Evolutionary conservation across 2,888 invertebrate species (phyloP).

Genomic region (Standfussiana lucernea): DNA sequence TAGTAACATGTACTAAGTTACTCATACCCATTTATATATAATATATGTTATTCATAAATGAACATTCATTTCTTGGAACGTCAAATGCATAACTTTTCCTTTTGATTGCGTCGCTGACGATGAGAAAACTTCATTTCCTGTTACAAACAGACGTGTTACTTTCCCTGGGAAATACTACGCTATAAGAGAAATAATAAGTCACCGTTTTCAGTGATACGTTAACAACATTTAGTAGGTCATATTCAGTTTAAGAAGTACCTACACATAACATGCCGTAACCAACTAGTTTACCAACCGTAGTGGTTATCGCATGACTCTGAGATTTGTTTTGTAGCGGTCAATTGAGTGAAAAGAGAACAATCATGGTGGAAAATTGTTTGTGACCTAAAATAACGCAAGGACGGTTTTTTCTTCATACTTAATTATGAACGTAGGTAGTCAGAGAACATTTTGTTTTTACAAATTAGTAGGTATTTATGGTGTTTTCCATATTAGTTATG

Average conservation of each 20-base stretch:
- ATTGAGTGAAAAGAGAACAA: slow-evolving; percentile 10
- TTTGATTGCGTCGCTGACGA: slow-evolving; percentile 26
- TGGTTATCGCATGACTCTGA: slow-evolving; percentile 1
- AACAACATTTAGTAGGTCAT: not conserved
- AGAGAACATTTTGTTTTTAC: not conserved
- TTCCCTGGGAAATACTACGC: slow-evolving; percentile 11
- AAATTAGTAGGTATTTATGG: not conserved
- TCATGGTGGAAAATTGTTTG: not conserved
- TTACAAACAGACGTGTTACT: slow-evolving; percentile 10
- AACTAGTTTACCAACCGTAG: not conserved
- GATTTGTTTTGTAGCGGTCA: not conserved
- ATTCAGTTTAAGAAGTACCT: not conserved
- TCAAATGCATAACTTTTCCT: slow-evolving; percentile 51
- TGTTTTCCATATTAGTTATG: not conserved
- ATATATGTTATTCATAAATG: slow-evolving; percentile 3
- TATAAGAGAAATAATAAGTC: not conserved
- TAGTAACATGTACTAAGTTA: too few species aligned
- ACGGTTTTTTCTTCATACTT: not conserved
- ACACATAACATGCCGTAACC: not conserved
- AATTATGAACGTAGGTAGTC: not conserved
- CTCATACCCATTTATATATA: not conserved
- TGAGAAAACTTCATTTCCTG: slow-evolving; percentile 40
- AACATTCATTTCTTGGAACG: slow-evolving; percentile 23
- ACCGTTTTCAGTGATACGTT: not conserved
- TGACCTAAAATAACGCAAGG: not conserved